Base-by-base conservation (phyloP, 1,140 invertebrate genomes). In the Capitella teleta region DNA sequence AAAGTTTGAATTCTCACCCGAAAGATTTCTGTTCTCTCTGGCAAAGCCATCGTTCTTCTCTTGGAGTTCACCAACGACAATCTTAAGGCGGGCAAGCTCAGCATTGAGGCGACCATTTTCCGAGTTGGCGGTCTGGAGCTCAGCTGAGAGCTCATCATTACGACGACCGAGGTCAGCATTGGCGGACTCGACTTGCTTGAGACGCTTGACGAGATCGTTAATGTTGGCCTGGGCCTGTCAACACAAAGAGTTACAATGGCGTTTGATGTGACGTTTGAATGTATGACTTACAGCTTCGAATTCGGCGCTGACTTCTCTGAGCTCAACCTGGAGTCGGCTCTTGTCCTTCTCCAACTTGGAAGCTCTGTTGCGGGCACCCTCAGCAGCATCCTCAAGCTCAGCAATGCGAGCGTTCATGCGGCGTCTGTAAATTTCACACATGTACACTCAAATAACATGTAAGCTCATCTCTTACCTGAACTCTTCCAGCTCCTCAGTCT, bases 401-500 rank as follows among this genome's bases (percentile, higher is more conserved):
- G 57, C 57, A 55, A 72, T 64, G 34, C 63, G 61, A 36, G 60
- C 56, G 30, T 54, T 66, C 50, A 72, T 52, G 44, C 59, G 64
- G 46, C 68, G 65, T 49, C 70, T 73, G n/a, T 3, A 14, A 43
- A 43, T 2, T n/a, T 19, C 6, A 18, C 14, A 2, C 24, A 6
- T 2, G 21, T 19, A 19, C 18, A 43, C 21, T n/a, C 18, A 19
- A 4, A 16, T 18, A 18, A 37, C 19, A 38, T 8, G 24, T 8
- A 5, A 38, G n/a, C n/a, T n/a, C n/a, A n/a, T 1, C 4, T 24
- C 58, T 54, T 53, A 72, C 70, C 61, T 66, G 46, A 60, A 53
- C 28, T 72, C 69, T 51, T 73, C 70, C 21, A 70, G 51, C 52
- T 73, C 70, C 47, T 73, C 70, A 24, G 57, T 61, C 53, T 61